Percentiles rank a stretch among this genome's conserved stretches.
These are phyloP conservation scores for Diaphora mendica DNA, from an alignment of 2,888 invertebrate genomes.

Conservation along the genomic window DNA sequence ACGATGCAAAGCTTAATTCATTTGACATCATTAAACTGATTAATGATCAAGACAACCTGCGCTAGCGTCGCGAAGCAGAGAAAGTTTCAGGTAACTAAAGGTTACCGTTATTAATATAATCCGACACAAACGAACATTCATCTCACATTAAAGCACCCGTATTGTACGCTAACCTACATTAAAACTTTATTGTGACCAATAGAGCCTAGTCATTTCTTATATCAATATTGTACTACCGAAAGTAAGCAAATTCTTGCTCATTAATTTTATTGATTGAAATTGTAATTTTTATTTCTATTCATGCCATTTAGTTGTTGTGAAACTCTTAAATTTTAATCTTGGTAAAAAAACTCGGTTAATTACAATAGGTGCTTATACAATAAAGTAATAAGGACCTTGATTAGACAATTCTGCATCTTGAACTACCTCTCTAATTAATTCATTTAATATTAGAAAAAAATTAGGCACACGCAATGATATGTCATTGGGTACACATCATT, in stretches of 20 bases:
- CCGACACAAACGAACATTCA: constrained; percentile 61
- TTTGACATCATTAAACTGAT: constrained; percentile 62
- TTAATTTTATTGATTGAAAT: constrained; percentile 5
- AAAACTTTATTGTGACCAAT: constrained; percentile 39
- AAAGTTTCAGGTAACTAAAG: constrained; percentile 61
- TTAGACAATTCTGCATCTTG: not conserved
- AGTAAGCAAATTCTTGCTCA: constrained; percentile 16
- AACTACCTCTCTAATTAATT: not conserved
- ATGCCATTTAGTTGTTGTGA: not conserved
- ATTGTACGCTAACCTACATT: constrained; percentile 29
- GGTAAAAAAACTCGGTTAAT: not conserved
- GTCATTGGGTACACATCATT: not conserved
- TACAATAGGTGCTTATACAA: not conserved
- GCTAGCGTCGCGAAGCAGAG: constrained; percentile 57
- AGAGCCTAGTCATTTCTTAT: constrained; percentile 43
- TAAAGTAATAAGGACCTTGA: not conserved
- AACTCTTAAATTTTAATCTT: not conserved
- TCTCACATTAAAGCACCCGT: constrained; percentile 43
- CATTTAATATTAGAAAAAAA: not conserved
- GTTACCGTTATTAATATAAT: constrained; percentile 64
- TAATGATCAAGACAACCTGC: constrained; percentile 53
- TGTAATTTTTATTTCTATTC: not conserved
- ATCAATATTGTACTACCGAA: constrained; percentile 35
- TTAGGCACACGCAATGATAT: too few relatives aligned
- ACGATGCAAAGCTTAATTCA: constrained; percentile 54